Evolutionary conservation across 2,113 vertebrate genomes (phyloP), one percentile per base, ranked within the genome.

Genomic region (Pimephales promelas): DNA sequence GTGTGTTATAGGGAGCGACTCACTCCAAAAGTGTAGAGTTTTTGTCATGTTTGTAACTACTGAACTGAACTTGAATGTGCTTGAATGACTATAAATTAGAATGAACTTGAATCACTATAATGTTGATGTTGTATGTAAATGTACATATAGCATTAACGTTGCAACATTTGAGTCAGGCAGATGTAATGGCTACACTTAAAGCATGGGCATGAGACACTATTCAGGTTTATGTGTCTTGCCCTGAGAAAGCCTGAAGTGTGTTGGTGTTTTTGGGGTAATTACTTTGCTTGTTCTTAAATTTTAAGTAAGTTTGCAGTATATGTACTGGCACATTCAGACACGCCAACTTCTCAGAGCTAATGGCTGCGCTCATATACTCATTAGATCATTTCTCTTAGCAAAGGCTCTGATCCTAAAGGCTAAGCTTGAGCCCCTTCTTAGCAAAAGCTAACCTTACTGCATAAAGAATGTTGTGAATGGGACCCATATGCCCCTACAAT

Each of bases 401-500:
- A 49, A 49, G 47, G 13, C 47, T 54, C 52, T 82, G 64, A 81
- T 82, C 40, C 62, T 14, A 22, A 76, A 13, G 75, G 74, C 72
- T 83, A 78, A 78, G 24, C 54, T 52, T 77, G 73, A 83, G 59
- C 59, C 59, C 8, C 22, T 75, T 76, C 40, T 31, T 76, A 45
- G 71, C 64, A 52, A 78, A 72, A 80, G 80, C 79, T 66, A 75
- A 86, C 59, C 82, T n/a, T 61, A 59, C 79, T 84, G 84, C 49
- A 85, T 71, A 54, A 79, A 61, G 43, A 82, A 85, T 79, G 59
- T 73, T 34, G 61, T 49, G 56, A 84, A 86, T 73, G 59, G 47
- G 16, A 86, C 85, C 84, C 71, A 56, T 81, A 79, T 68, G 73
- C 64, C 47, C 76, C 79, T 82, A 78, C 85, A 86, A 84, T 82